Conservation (phyloP, 2,888 invertebrate species). For the Drosophila monieri region DNA sequence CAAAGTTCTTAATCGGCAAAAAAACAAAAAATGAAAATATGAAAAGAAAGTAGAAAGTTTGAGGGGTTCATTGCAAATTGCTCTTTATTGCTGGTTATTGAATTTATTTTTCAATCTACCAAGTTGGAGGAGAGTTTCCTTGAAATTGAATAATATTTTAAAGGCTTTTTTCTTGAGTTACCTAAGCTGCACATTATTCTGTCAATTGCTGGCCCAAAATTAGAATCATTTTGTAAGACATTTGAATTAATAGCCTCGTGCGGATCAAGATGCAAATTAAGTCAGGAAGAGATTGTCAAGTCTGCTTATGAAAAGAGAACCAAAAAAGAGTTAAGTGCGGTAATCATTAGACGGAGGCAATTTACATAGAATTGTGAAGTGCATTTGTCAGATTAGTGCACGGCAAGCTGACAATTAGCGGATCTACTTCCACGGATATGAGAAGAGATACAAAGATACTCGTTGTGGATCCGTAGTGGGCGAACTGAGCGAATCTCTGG, state of each 20-base stretch:
- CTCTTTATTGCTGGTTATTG: slow-evolving; percentile 48
- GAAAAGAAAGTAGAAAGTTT: slow-evolving; percentile 1
- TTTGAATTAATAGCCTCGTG: slow-evolving; percentile 20
- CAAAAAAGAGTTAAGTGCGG: slow-evolving; percentile 14
- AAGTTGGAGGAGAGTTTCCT: slow-evolving; percentile 23
- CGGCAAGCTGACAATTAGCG: slow-evolving; percentile 73
- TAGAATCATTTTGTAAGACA: slow-evolving; percentile 19
- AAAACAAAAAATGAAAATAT: slow-evolving; percentile 8
- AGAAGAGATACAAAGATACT: slow-evolving; percentile 8
- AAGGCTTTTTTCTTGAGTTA: neutral
- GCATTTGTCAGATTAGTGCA: slow-evolving; percentile 62
- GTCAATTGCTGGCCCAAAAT: slow-evolving; percentile 32
- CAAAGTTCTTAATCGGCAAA: slow-evolving; percentile 59
- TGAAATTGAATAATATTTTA: neutral
- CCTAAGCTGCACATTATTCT: neutral
- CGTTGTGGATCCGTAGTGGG: slow-evolving; percentile 40
- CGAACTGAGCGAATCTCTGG: slow-evolving; percentile 26
- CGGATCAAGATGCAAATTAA: slow-evolving; percentile 30
- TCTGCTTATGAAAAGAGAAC: neutral
- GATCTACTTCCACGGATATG: slow-evolving; percentile 61
- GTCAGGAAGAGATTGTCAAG: slow-evolving; percentile 27
- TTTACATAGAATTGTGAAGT: slow-evolving; percentile 58
- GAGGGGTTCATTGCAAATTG: slow-evolving; percentile 17
- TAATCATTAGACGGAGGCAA: slow-evolving; percentile 51
- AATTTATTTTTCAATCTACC: slow-evolving; percentile 67